Percentiles rank a stretch among this genome's conserved stretches.
Conservation (phyloP, 2,113 vertebrate genomes). For the Atrichornis clamosus region DNA sequence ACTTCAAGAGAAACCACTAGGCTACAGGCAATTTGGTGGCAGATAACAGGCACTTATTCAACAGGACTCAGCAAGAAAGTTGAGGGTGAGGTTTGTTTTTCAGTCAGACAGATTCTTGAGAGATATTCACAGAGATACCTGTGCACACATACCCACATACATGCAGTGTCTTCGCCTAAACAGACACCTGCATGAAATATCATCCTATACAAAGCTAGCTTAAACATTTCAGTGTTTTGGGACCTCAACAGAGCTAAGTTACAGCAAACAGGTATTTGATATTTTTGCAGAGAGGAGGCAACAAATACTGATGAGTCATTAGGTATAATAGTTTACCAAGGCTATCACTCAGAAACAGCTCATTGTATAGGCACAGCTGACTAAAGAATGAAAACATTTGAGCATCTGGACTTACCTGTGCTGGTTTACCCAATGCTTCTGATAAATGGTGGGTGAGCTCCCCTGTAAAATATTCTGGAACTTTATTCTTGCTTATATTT, state of each 20-base stretch:
- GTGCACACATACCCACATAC: neutral
- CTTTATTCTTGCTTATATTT: neutral
- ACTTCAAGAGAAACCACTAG: neutral
- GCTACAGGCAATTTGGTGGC: neutral
- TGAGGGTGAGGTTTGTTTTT: neutral
- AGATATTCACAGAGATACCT: neutral
- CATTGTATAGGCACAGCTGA: neutral
- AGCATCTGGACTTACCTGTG: neutral
- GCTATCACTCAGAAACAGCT: neutral
- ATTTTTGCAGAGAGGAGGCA: neutral
- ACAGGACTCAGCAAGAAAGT: neutral
- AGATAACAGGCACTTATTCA: neutral
- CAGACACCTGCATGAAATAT: neutral
- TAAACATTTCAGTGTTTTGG: neutral
- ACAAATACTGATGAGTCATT: neutral
- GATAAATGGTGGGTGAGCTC: neutral
- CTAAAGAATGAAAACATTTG: neutral
- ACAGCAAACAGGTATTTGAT: neutral
- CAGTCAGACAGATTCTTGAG: neutral
- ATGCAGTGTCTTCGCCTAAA: neutral
- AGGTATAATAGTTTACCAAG: neutral
- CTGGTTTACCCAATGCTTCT: conserved; percentile 5
- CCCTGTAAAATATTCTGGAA: neutral
- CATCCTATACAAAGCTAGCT: neutral
- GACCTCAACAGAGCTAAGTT: neutral